A percentile compares a stretch with the other conserved stretches of the same genome.
These are phyloP conservation scores for Sardinella longiceps DNA, from an alignment of 2,797 vertebrate genomes.

Conservation along the genomic window DNA sequence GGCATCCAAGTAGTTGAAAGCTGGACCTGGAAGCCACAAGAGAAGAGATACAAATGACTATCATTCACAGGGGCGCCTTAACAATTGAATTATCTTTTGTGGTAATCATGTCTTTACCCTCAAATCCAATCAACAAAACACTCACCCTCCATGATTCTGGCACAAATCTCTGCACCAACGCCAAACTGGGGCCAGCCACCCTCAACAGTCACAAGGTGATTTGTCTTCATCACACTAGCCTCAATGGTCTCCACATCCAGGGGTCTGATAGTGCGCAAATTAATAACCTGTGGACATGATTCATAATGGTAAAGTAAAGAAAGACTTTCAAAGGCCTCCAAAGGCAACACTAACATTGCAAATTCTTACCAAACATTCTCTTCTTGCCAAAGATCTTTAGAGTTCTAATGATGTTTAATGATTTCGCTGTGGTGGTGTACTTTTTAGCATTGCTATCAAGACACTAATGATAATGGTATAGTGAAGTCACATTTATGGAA, in stretches of 20 bases:
- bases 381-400: no score
- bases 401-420: no score
- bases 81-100: background rate
- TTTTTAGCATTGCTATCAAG: no score
- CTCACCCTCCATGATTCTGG: slow-evolving; percentile 95
- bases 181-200: slow-evolving; percentile 98
- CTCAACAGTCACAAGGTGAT: slow-evolving; percentile 92
- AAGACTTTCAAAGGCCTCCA: background rate
- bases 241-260: slow-evolving; percentile 89
- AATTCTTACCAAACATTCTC: no score
- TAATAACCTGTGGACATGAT: slow-evolving; percentile 82
- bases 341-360: no score
- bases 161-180: slow-evolving; percentile 94
- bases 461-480: no score
- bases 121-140: background rate
- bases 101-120: background rate
- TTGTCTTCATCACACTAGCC: slow-evolving; percentile 92
- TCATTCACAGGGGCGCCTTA: background rate
- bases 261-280: slow-evolving; percentile 89
- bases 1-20: slow-evolving; percentile 92
- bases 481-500: no score
- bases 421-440: no score
- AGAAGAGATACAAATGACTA: background rate
- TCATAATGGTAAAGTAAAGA: background rate
- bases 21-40: slow-evolving; percentile 77